Conservation (phyloP, 2,888 invertebrate genomes). For the Ceramica pisi region DNA sequence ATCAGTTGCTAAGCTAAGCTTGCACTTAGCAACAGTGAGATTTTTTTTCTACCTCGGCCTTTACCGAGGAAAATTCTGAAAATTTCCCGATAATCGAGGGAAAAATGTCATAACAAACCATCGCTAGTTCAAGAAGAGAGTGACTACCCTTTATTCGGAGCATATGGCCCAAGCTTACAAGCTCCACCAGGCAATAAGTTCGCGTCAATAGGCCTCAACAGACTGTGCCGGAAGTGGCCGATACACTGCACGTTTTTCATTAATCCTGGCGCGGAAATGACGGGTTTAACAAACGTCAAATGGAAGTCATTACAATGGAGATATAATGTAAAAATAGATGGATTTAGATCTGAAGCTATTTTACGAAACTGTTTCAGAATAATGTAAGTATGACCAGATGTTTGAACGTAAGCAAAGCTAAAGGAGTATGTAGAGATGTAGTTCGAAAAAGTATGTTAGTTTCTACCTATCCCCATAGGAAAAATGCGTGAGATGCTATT, state of each 20-base stretch:
- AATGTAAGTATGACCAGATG: neutral
- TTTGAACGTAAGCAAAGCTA: neutral
- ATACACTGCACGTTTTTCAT: slow-evolving; percentile 45
- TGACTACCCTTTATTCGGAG: neutral
- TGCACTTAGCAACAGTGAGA: neutral
- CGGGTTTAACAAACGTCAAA: slow-evolving; percentile 21
- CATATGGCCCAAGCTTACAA: slow-evolving; percentile 26
- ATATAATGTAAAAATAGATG: slow-evolving; percentile 11
- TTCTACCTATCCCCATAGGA: neutral
- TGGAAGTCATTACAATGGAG: slow-evolving; percentile 1
- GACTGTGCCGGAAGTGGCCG: slow-evolving; percentile 19
- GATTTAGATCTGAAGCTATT: slow-evolving; percentile 22
- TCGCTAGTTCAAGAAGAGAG: slow-evolving; percentile 13
- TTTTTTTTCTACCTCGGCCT: neutral
- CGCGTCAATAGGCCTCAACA: slow-evolving; percentile 39
- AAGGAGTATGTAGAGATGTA: neutral
- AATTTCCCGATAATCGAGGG: neutral
- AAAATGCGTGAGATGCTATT: neutral
- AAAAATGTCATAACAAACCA: neutral
- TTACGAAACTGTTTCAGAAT: too few relatives aligned
- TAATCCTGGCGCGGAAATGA: slow-evolving; percentile 29
- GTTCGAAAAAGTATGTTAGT: too few relatives aligned
- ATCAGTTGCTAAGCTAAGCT: neutral
- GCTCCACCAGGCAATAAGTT: slow-evolving; percentile 20
- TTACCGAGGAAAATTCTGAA: neutral